Conservation (phyloP, 1,140 invertebrate genomes). For the Drosophila kikkawai region DNA sequence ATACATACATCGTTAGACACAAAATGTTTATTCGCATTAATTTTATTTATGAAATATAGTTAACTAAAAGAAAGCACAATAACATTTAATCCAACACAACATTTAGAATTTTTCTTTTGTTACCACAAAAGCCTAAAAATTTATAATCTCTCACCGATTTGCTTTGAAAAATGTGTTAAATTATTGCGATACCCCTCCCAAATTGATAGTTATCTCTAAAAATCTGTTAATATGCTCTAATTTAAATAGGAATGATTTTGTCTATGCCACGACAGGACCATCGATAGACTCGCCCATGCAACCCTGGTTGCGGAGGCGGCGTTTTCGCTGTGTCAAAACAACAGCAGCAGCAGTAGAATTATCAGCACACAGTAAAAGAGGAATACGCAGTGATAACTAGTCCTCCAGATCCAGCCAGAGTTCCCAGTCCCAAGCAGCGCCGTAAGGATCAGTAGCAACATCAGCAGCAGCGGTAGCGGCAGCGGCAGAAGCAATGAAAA, state of each 20-base stretch:
- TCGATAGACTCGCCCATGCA: constrained; percentile 22
- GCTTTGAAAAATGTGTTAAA: background rate
- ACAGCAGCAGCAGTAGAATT: constrained; percentile 21
- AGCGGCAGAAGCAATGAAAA: constrained; percentile 84
- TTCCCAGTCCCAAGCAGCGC: background rate
- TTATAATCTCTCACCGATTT: too few species aligned
- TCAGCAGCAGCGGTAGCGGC: background rate
- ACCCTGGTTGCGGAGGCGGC: constrained; percentile 48
- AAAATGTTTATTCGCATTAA: background rate
- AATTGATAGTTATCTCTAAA: background rate
- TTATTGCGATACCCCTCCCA: background rate
- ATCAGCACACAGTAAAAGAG: background rate
- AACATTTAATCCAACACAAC: background rate
- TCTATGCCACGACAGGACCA: background rate
- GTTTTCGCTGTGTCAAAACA: constrained; percentile 62
- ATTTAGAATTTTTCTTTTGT: background rate
- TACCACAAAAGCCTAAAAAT: background rate
- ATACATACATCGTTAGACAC: constrained; percentile 6
- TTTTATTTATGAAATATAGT: background rate
- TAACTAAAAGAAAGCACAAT: background rate
- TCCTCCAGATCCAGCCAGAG: background rate
- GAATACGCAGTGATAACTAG: constrained; percentile 9
- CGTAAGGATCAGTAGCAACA: background rate
- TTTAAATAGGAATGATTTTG: background rate
- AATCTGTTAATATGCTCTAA: constrained; percentile 4